Base-by-base conservation (phyloP, 2,797 vertebrate species). In the Xiphorhynchus erythropygius region DNA sequence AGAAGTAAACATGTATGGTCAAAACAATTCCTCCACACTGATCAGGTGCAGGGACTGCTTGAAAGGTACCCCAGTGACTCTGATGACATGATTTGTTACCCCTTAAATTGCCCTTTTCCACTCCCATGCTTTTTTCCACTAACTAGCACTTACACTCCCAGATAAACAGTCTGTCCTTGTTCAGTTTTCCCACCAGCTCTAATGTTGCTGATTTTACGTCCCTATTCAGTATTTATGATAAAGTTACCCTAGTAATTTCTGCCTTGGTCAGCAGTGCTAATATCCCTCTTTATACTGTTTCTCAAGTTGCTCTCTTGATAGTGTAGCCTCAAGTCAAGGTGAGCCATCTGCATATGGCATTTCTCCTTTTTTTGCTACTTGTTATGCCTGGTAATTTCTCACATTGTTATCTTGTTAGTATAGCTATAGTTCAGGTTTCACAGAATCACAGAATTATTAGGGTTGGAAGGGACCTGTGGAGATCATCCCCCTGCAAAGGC, bases 71-170 rank as follows among this genome's bases (percentile, higher is more conserved):
- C 41, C 35, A 65, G 18, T 35, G 83, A 30, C 35, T 84, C 78
- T 65, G 44, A 30, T 59, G 25, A 17, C 8, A 6, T 41, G 64
- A 56, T 57, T 49, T 71, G 17, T 75, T 68, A 73, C 19, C 18
- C 18, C 68, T 90, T 71, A 35, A 49, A 44, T 55, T 85, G 16
- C 28, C 24, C 16, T 81, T 68, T 89, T 88, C 49, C 28, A 42
- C 22, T 39, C 18, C 18, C 9, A 8, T 33, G 42, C 5, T 76
- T 56, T 57, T 82, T 65, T 30, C 23, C 5, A 10, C 25, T 69
- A 2, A 44, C 16, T 5, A 0, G 0, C 7, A 67, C 21, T 13
- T 35, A 10, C 23, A 19, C 11, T 68, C 15, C 6, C 52, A 90
- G 22, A 49, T 78, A 35, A 68, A 53, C 16, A 77, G n/a, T 18